Evolutionary conservation across 2,797 vertebrate species (phyloP).

Genomic region (Pteropus rufus): DNA sequence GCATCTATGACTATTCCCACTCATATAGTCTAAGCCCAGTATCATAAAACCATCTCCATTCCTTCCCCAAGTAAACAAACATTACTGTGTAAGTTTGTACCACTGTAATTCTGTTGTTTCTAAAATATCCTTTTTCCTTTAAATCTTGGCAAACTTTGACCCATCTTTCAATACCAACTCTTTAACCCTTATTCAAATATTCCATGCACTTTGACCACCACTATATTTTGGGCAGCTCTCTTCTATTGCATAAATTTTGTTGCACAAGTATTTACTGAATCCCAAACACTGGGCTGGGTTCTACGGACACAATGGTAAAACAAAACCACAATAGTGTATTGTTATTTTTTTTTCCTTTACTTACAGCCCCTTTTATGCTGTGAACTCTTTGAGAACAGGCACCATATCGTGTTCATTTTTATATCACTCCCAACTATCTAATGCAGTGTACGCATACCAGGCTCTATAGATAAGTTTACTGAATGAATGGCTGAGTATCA

Average conservation of each 20-base stretch:
- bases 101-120: background rate
- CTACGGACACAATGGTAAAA: background rate
- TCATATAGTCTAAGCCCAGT: background rate
- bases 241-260: background rate
- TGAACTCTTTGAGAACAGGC: background rate
- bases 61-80: background rate
- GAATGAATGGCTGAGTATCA: slow-evolving; percentile 21
- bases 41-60: background rate
- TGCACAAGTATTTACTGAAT: background rate
- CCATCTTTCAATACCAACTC: background rate
- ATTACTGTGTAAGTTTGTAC: background rate
- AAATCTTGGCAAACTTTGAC: background rate
- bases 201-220: background rate
- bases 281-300: background rate
- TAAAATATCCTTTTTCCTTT: background rate
- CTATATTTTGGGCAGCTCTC: background rate
- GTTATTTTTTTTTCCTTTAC: background rate
- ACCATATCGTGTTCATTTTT: background rate
- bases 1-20: background rate
- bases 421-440: background rate
- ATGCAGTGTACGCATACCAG: background rate
- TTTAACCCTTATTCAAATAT: background rate
- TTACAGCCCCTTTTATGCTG: background rate
- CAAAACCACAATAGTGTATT: background rate
- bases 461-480: background rate